Base-by-base conservation (phyloP, 2,888 invertebrate species). In the Tipula helvola region DNA sequence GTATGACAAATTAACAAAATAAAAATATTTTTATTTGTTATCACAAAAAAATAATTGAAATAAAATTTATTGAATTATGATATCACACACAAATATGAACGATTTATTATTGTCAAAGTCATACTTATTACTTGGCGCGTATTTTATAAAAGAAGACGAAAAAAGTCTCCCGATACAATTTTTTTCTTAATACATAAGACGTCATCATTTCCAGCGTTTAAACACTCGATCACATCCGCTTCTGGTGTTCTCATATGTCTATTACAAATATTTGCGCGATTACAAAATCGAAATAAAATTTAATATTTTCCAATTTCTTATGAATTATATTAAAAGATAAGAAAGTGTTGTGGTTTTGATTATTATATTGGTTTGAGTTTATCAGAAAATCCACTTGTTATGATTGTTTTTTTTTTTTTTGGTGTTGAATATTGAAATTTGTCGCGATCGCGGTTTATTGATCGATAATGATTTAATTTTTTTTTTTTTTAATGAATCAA, bases 321-420 rank as follows among this genome's bases (percentile, higher is more conserved):
- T 71, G 12, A 71, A 71, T 71, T 71, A 28, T 28, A 28, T 28
- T 28, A 28, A 28, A 28, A 28, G 71, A 71, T 71, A 71, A 71
- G 71, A 52, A 52, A 71, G 71, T 71, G 71, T 71, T 71, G 28
- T 71, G 28, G 28, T 71, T 71, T 71, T 71, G 71, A 71, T 71
- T 71, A 71, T 28, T 28, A 71, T 71, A 71, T 71, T 28, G 18
- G 71, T 28, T 71, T 71, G 71, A 71, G 71, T 71, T n/a, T 71
- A 71, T 71, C 71, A 71, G 71, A 71, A 71, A 71, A 71, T 71
- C 71, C 71, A 71, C 71, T 71, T 71, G 71, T 71, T 71, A 71
- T 71, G 71, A 71, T 71, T 71, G 71, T 71, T 71, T 28, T 28
- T 28, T 28, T 28, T 28, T 28, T 28, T 28, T 71, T 71, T 71